phyloP scores from a whole-genome alignment of 2,113 vertebrate species.

The Oncorhynchus clarkii region DNA sequence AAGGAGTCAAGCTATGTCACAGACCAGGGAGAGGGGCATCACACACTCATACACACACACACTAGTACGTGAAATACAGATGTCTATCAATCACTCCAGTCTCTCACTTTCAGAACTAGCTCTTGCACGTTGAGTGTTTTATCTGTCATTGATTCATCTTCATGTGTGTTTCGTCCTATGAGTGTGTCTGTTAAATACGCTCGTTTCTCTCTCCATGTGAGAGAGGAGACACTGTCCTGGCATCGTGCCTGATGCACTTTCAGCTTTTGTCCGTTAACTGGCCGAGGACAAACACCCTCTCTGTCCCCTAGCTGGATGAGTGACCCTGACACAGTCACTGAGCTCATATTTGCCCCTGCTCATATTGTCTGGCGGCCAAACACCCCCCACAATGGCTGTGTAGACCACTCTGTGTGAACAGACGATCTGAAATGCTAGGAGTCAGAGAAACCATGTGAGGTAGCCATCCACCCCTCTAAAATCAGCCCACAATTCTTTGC shows the following conservation, averaged over 20 bases:
- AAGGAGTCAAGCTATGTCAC: constrained; percentile 28
- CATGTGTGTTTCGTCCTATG: background rate
- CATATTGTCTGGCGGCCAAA: background rate
- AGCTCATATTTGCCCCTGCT: background rate
- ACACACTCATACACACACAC: constrained; percentile 5
- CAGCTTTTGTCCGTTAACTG: background rate
- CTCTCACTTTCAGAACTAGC: too few species aligned
- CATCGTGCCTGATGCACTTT: background rate
- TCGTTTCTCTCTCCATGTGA: background rate
- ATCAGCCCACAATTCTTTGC: background rate
- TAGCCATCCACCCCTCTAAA: background rate
- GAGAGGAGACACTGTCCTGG: background rate
- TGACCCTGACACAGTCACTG: constrained; percentile 5
- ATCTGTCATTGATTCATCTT: background rate
- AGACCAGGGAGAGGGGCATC: background rate
- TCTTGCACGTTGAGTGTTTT: too few species aligned
- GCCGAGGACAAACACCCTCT: background rate
- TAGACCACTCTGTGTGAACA: background rate
- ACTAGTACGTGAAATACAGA: background rate
- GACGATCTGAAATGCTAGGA: background rate
- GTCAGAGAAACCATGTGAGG: background rate
- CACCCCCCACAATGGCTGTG: background rate
- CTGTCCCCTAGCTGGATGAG: background rate
- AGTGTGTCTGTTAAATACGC: constrained; percentile 1
- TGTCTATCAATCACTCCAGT: too few species aligned